Percentiles rank a stretch among this genome's conserved stretches.
Conservation (phyloP, 2,113 vertebrate genomes). For the Tychaedon coryphoeus region DNA sequence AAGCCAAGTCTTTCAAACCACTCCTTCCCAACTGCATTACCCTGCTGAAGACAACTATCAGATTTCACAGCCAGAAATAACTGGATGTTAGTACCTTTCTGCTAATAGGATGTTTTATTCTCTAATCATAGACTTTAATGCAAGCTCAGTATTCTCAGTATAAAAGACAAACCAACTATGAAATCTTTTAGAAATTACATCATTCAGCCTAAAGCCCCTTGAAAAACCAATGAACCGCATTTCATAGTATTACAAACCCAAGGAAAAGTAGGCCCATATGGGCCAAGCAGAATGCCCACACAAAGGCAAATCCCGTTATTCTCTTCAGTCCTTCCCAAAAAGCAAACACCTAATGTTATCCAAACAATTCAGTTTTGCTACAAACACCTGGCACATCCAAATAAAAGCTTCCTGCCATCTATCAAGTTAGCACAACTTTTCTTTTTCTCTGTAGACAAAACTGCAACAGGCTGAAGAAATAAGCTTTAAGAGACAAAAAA, state of each 20-base stretch:
- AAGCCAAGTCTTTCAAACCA: background rate
- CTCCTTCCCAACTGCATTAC: background rate
- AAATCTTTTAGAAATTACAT: background rate
- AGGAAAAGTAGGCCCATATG: background rate
- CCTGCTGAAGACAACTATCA: background rate
- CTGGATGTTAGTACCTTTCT: background rate
- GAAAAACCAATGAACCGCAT: background rate
- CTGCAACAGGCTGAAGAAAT: background rate
- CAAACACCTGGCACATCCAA: background rate
- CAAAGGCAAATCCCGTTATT: background rate
- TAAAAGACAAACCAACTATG: background rate
- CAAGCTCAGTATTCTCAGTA: background rate
- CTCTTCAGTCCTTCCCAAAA: background rate
- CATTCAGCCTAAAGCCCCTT: background rate
- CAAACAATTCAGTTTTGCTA: background rate
- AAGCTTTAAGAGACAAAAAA: background rate
- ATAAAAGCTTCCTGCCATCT: background rate
- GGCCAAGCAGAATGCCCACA: background rate
- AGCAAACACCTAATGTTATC: background rate
- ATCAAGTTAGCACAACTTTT: background rate
- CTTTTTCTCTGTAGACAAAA: background rate
- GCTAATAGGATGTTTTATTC: background rate
- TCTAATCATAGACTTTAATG: background rate
- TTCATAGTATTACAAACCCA: background rate
- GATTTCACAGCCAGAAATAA: background rate